phyloP scores from a whole-genome alignment of 2,888 invertebrate species.

The Celastrina argiolus region DNA sequence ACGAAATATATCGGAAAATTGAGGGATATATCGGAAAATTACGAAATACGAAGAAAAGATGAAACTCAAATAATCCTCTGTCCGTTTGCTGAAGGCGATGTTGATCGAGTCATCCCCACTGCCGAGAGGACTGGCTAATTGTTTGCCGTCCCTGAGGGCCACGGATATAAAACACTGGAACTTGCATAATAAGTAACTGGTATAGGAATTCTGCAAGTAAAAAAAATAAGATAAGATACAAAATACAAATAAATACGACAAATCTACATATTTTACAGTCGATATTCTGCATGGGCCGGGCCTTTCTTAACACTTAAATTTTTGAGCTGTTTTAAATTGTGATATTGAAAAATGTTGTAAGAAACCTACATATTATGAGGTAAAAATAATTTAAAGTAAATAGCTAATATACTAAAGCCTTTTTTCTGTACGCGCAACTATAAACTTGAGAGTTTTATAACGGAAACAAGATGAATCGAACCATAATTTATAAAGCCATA shows the following conservation, averaged over 20 bases:
- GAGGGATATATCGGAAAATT: slow-evolving; percentile 30
- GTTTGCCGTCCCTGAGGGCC: slow-evolving; percentile 38
- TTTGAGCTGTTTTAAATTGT: too few relatives aligned
- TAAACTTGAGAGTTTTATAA: background rate
- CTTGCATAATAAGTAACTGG: background rate
- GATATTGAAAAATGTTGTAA: too few relatives aligned
- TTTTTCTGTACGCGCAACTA: background rate
- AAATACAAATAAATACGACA: too few relatives aligned
- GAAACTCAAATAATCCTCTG: slow-evolving; percentile 37
- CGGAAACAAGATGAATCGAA: background rate
- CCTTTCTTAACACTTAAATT: too few relatives aligned
- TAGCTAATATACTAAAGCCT: background rate
- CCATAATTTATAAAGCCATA: background rate
- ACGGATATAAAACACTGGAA: slow-evolving; percentile 15
- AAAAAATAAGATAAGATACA: too few relatives aligned
- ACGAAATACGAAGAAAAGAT: slow-evolving; percentile 33
- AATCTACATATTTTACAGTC: too few relatives aligned
- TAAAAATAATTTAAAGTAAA: background rate
- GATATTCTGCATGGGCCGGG: too few relatives aligned
- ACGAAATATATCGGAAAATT: slow-evolving; percentile 16
- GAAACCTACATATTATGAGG: too few relatives aligned
- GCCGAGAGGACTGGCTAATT: slow-evolving; percentile 39
- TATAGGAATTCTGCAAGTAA: too few relatives aligned
- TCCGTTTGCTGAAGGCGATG: slow-evolving; percentile 42
- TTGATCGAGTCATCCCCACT: slow-evolving; percentile 45